phyloP scores from a whole-genome alignment of 2,888 invertebrate genomes.

The Cantharis nigra region DNA sequence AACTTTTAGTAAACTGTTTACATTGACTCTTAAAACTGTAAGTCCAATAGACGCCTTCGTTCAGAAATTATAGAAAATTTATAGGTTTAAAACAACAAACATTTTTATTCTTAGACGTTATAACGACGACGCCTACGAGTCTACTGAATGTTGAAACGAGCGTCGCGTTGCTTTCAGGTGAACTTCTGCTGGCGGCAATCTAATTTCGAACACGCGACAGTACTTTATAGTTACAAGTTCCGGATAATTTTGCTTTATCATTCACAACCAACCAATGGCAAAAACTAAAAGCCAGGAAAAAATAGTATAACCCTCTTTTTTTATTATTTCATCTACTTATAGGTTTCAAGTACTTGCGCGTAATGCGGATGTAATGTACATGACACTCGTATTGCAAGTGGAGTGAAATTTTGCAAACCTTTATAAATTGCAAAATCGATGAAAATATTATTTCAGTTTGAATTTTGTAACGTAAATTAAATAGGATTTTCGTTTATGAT shows the following conservation, averaged over 20 bases:
- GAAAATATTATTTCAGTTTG: neutral
- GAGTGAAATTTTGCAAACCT: neutral
- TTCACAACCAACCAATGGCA: neutral
- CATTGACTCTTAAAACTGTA: neutral
- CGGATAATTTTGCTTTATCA: slow-evolving; percentile 13
- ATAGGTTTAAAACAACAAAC: slow-evolving; percentile 5
- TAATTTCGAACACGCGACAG: slow-evolving; percentile 34
- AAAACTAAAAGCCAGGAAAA: neutral
- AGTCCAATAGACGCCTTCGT: neutral
- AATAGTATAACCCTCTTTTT: neutral
- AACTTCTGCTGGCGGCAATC: slow-evolving; percentile 33
- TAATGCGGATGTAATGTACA: neutral
- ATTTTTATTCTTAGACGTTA: slow-evolving; percentile 29
- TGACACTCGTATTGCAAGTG: neutral
- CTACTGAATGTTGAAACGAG: slow-evolving; percentile 33
- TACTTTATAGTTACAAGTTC: slow-evolving; percentile 20
- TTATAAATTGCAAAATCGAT: neutral
- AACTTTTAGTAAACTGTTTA: neutral
- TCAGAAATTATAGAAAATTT: neutral
- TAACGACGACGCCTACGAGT: slow-evolving; percentile 33
- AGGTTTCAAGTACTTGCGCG: neutral
- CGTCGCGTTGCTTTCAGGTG: slow-evolving; percentile 35
- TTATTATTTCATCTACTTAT: neutral
- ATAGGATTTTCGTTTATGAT: neutral
- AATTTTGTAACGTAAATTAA: neutral